Evolutionary conservation across 1,140 invertebrate species (phyloP).

Genomic region (Tetragnatha versicolor): DNA sequence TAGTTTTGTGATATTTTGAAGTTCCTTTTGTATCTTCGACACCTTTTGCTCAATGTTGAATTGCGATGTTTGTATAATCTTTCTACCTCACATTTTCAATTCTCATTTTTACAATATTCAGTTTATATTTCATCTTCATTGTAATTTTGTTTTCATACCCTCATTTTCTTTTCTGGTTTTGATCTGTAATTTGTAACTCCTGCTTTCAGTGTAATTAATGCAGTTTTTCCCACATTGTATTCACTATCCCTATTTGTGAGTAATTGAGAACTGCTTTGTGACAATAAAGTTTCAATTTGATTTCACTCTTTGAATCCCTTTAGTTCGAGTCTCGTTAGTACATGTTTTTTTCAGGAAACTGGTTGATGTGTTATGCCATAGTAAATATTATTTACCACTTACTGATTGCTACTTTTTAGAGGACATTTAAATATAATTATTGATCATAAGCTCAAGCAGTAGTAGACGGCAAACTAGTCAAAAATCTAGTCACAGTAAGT

Average conservation of each 20-base stretch:
- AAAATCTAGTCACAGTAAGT: too few relatives aligned
- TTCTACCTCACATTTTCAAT: conserved; percentile 43
- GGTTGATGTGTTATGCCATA: too few relatives aligned
- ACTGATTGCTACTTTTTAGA: too few relatives aligned
- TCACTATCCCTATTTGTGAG: conserved; percentile 20
- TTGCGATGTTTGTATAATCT: conserved; percentile 38
- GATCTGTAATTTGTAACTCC: background rate
- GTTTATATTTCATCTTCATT: conserved; percentile 1
- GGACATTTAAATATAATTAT: too few relatives aligned
- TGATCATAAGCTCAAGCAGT: too few relatives aligned
- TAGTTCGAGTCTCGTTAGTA: too few relatives aligned
- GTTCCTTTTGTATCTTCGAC: conserved; percentile 35
- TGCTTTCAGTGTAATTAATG: conserved; percentile 45
- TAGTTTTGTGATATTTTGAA: conserved; percentile 54
- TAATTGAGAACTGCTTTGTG: conserved; percentile 41
- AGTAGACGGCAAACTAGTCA: too few relatives aligned
- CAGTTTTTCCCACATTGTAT: conserved; percentile 23
- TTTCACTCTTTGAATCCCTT: too few relatives aligned
- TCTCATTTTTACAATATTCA: background rate
- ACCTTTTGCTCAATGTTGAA: conserved; percentile 41
- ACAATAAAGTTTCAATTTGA: conserved; percentile 50
- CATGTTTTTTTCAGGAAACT: too few relatives aligned
- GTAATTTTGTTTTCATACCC: background rate
- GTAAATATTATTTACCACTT: too few relatives aligned
- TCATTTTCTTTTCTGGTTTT: conserved; percentile 13